phyloP scores from a whole-genome alignment of 2,797 vertebrate species.

The Limosa lapponica region DNA sequence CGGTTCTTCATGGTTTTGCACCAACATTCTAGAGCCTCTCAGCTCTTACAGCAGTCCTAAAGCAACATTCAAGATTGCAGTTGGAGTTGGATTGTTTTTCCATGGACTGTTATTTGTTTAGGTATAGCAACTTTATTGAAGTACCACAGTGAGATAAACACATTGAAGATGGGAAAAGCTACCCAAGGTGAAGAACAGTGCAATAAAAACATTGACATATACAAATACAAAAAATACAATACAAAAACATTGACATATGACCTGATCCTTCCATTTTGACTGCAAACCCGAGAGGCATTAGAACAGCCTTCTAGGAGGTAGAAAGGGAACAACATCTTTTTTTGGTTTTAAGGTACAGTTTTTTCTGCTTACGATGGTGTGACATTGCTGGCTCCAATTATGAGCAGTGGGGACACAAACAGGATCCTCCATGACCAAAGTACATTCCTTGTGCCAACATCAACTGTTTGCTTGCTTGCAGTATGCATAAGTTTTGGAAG shows the following conservation, averaged over 20 bases:
- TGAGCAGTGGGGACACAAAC: neutral
- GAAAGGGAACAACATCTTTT: neutral
- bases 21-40: neutral
- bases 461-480: neutral
- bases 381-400: neutral
- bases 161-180: neutral
- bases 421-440: neutral
- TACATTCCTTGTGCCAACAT: neutral
- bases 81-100: neutral
- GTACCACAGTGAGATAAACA: neutral
- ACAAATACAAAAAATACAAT: too few relatives aligned
- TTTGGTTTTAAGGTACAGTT: neutral
- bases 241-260: too few relatives aligned
- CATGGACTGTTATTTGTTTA: neutral
- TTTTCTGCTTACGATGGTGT: neutral
- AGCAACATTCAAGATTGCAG: neutral
- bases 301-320: neutral
- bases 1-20: too few relatives aligned
- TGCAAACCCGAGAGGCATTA: neutral
- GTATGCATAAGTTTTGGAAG: neutral
- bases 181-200: neutral
- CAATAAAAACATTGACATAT: neutral
- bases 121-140: neutral
- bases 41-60: neutral
- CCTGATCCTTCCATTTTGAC: neutral